Evolutionary conservation across 1,140 invertebrate species (phyloP).

Genomic region (Bombyx mori): ASM3026992v2 NC_085111.1:1253001-1253500

Average conservation of each 20-base stretch:
- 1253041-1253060: slow-evolving; percentile 21
- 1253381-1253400: slow-evolving; percentile 45
- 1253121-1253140: slow-evolving; percentile 47
- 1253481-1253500: slow-evolving; percentile 65
- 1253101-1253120: slow-evolving; percentile 23
- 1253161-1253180: slow-evolving; percentile 27
- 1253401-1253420: slow-evolving; percentile 19
- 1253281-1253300: slow-evolving; percentile 39
- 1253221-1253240: slow-evolving; percentile 23
- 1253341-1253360: slow-evolving; percentile 44
- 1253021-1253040: slow-evolving; percentile 39
- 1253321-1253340: slow-evolving; percentile 19
- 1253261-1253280: slow-evolving; percentile 44
- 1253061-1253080: slow-evolving; percentile 18
- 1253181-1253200: slow-evolving; percentile 18
- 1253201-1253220: slow-evolving; percentile 25
- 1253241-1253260: slow-evolving; percentile 36
- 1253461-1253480: slow-evolving; percentile 56
- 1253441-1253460: slow-evolving; percentile 46
- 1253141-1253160: slow-evolving; percentile 29
- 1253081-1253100: slow-evolving; percentile 20
- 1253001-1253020: slow-evolving; percentile 36
- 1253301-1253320: slow-evolving; percentile 25
- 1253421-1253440: slow-evolving; percentile 31
- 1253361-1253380: slow-evolving; percentile 54